phyloP scores from a whole-genome alignment of 2,113 vertebrate species.

The Hemichromis elongatus region DNA sequence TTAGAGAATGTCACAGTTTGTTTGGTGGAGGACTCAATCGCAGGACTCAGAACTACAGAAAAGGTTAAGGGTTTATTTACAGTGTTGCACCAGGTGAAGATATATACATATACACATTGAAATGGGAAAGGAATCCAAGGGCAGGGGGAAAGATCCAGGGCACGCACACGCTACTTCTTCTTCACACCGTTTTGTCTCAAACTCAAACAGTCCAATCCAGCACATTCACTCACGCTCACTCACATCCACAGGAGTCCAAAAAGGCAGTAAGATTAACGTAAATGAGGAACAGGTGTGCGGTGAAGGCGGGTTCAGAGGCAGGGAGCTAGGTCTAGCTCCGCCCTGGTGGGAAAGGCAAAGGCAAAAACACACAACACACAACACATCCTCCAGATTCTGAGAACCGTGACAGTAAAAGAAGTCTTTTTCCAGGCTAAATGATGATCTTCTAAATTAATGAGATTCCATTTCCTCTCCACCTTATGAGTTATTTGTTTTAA shows the following conservation, averaged over 20 bases:
- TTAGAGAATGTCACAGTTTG: not conserved
- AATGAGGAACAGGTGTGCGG: not conserved
- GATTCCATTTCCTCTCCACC: too few relatives aligned
- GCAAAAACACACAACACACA: accelerated
- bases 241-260: not conserved
- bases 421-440: too few relatives aligned
- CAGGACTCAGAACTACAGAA: not conserved
- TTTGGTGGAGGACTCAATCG: not conserved
- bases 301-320: not conserved
- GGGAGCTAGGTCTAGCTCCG: not conserved
- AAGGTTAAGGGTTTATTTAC: not conserved
- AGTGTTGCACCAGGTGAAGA: accelerated
- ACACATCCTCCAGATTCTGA: accelerated
- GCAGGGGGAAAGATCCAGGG: not conserved
- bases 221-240: not conserved
- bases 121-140: not conserved
- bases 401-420: not conserved
- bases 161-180: not conserved
- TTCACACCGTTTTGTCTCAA: accelerated
- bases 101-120: not conserved
- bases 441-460: too few relatives aligned
- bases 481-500: too few relatives aligned
- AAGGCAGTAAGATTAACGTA: too few relatives aligned
- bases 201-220: not conserved
- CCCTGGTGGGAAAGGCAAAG: accelerated